Evolutionary conservation across 2,888 invertebrate species (phyloP).

Genomic region (Octonoba sinensis): DNA sequence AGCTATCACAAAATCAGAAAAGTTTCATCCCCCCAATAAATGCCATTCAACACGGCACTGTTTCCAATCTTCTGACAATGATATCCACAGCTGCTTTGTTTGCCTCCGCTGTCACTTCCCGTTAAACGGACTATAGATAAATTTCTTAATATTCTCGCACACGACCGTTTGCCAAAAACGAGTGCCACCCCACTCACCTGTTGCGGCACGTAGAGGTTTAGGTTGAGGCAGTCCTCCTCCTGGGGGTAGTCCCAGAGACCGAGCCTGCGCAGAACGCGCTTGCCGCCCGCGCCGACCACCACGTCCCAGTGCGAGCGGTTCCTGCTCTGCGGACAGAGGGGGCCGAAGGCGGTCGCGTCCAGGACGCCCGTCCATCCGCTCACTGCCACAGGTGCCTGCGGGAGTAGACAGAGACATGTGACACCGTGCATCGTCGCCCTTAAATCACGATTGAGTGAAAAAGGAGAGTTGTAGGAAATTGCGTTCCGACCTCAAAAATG

Average conservation of each 20-base stretch:
- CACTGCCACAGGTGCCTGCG: slow-evolving; percentile 68
- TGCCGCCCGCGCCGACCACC: slow-evolving; percentile 65
- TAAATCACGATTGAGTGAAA: not conserved
- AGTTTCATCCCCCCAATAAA: too few species aligned
- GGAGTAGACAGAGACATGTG: not conserved
- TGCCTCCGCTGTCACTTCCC: too few species aligned
- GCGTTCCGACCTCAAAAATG: not conserved
- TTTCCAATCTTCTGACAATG: too few species aligned
- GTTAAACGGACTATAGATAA: too few species aligned
- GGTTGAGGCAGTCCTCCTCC: slow-evolving; percentile 70
- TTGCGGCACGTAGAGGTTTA: slow-evolving; percentile 69
- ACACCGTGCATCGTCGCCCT: too few species aligned
- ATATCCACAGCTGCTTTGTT: too few species aligned
- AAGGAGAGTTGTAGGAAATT: too few species aligned
- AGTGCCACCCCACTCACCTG: too few species aligned
- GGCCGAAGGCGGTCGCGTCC: slow-evolving; percentile 69
- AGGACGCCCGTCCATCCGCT: slow-evolving; percentile 67
- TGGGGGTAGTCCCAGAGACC: slow-evolving; percentile 69
- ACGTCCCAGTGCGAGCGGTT: slow-evolving; percentile 70
- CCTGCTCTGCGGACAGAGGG: slow-evolving; percentile 69
- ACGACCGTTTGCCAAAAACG: too few species aligned
- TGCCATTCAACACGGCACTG: too few species aligned
- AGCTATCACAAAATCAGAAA: too few species aligned
- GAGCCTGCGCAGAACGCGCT: slow-evolving; percentile 66
- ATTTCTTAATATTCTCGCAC: too few species aligned